Evolutionary conservation across 2,113 vertebrate genomes (phyloP), one percentile per base, ranked within the genome.

Genomic region (Monarcha castaneiventris): DNA sequence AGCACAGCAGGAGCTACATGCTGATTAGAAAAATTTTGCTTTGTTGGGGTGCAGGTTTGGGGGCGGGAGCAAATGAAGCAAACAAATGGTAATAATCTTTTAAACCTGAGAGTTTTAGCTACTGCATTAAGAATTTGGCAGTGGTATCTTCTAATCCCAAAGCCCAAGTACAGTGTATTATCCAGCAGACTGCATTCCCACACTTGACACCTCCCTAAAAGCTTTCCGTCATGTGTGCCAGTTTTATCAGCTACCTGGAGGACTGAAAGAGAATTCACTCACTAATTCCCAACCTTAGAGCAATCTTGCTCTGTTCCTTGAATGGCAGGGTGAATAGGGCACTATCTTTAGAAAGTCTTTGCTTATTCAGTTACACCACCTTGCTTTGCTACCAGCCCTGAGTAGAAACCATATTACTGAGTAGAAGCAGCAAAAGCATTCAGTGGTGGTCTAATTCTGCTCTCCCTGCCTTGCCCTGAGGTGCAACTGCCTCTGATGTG

Each of bases 41-140:
- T 94, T 94, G 77, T 35, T 68, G 54, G 83, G 49, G 62, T 62
- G 43, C 46, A 78, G 71, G 55, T 69, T 75, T 64, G n/a, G 54
- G 44, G 63, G 51, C 0, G 0, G 51, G 4, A 94, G 78, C 29
- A 91, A 96, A 89, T 85, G 74, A 94, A 94, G 95, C 87, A 96
- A 96, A 94, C 94, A 96, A 96, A 96, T 52, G 39, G 84, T 80
- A 96, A 89, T 96, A 96, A 94, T 94, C 93, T 91, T 94, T 94
- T 96, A 96, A 95, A 97, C 69, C 77, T 87, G 62, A 87, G 89
- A 94, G 77, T 87, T 91, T 93, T 94, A 95, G 91, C 84, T 87
- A 82, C 83, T 82, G 83, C 79, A 94, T 96, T 96, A 94, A 95
- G 72, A 93, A 87, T 83, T 87, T 94, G 90, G 91, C 95, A 95